Conservation (phyloP, 2,797 vertebrate genomes). For the Cryptoblepharus egeriae region DNA sequence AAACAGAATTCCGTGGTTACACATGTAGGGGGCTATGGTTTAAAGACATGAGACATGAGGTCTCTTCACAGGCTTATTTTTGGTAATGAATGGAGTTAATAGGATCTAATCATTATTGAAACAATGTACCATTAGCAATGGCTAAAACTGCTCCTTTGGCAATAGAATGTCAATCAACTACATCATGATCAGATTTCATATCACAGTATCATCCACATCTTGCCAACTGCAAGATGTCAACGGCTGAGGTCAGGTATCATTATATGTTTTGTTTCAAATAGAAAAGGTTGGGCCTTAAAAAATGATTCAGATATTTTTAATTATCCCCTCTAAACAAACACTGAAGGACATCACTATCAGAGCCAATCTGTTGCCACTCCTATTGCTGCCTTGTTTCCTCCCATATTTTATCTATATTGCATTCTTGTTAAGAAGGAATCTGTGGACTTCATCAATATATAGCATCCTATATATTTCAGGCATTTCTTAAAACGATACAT, state of each 20-base stretch:
- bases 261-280: neutral
- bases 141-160: neutral
- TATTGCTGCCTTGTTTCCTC: neutral
- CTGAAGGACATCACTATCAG: neutral
- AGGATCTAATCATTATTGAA: neutral
- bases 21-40: too few species aligned
- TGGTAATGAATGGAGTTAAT: too few species aligned
- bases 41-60: too few species aligned
- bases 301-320: neutral
- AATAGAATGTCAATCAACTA: neutral
- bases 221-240: neutral
- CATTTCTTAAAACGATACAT: neutral
- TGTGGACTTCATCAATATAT: neutral
- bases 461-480: neutral
- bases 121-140: neutral
- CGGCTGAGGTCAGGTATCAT: neutral
- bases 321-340: slow-evolving; percentile 15
- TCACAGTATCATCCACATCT: too few species aligned
- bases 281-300: neutral
- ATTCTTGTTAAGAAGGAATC: neutral
- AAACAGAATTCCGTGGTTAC: too few species aligned
- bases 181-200: neutral
- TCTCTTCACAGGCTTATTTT: too few species aligned
- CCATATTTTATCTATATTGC: neutral
- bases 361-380: neutral